Base-by-base conservation (phyloP, 1,140 invertebrate genomes). In the Argopecten irradians region DNA sequence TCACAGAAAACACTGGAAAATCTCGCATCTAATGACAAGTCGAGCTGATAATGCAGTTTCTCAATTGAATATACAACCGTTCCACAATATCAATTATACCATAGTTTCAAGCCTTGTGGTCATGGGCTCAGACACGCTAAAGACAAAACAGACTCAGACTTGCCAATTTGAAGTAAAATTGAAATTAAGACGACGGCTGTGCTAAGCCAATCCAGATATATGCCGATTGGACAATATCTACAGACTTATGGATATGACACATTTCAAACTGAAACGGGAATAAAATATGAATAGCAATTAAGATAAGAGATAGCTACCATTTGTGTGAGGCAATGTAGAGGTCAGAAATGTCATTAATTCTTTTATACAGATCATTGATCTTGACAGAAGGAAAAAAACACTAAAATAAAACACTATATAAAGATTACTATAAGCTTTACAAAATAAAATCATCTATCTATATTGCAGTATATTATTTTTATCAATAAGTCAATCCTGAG, bases 401-500 rank as follows among this genome's bases (percentile, higher is more conserved):
- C 28, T 71, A 71, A 71, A 71, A 71, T 71, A 71, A 71, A 71
- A 71, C 55, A n/a, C 55, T 28, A 71, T n/a, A n/a, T 71, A n/a
- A 71, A n/a, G 55, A 8, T n/a, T 28, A n/a, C 28, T 71, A n/a
- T 55, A 55, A 19, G 7, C 16, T 19, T 2, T 19, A 22, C 22
- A 55, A 55, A 55, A 71, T 71, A 71, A 71, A 71, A 71, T 71
- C 55, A 71, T 71, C n/a, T n/a, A n/a, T 71, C 55, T 71, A 71
- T 71, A n/a, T 71, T 22, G 28, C 55, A n/a, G 55, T n/a, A n/a
- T 11, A 28, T 22, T 71, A 71, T n/a, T 28, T 71, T 28, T 71
- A 71, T 5, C 55, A 71, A n/a, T 19, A 55, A 28, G 55, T 71
- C 55, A 71, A 5, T 28, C 22, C n/a, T 71, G n/a, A 71, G 55